A percentile compares a stretch with the other conserved stretches of the same genome.
phyloP scores from a whole-genome alignment of 35 echinoderm and acorn worm species.

The Diadema setosum region DNA sequence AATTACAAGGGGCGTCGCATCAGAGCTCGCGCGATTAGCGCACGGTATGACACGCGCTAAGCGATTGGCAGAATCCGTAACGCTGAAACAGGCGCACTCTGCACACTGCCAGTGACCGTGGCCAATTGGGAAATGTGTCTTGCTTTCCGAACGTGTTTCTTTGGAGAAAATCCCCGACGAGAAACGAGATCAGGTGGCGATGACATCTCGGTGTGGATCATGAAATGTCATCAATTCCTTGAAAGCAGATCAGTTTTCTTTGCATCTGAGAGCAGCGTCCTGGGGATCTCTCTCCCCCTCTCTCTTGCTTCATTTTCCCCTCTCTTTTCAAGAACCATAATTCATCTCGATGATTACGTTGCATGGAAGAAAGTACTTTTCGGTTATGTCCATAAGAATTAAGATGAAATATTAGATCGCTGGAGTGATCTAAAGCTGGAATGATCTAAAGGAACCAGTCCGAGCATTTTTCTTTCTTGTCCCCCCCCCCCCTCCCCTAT shows the following conservation, averaged over 20 bases:
- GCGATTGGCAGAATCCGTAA: background rate
- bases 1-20: background rate
- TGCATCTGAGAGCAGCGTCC: no score
- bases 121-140: background rate
- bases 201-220: background rate
- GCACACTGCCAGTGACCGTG: background rate
- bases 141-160: background rate
- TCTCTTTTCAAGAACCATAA: background rate
- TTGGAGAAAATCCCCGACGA: background rate
- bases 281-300: no score
- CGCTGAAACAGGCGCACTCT: background rate
- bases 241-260: background rate
- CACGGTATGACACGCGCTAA: background rate
- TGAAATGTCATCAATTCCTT: slow-evolving; percentile 16
- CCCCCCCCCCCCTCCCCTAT: no score
- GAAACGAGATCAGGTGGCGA: background rate
- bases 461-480: no score
- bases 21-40: background rate
- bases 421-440: no score
- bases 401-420: no score
- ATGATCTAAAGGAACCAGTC: no score
- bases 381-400: no score
- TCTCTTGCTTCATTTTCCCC: background rate
- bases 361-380: no score
- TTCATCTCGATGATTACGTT: background rate